Percentiles rank a stretch among this genome's conserved stretches.
Evolutionary conservation across 2,113 vertebrate genomes (phyloP).

Genomic region (Psilopogon haemacephalus): DNA sequence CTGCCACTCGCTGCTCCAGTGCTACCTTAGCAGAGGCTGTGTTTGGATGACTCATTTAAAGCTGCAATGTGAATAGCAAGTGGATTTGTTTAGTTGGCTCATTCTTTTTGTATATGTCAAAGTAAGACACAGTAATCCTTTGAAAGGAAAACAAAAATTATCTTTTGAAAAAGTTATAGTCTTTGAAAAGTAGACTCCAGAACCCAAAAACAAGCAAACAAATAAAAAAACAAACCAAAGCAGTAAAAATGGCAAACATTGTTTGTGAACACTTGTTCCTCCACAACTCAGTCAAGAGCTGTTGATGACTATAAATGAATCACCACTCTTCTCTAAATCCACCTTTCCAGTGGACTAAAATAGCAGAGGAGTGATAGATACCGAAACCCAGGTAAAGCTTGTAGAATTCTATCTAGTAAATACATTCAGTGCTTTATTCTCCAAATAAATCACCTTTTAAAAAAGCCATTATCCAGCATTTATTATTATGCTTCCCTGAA

Average conservation of each 20-base stretch:
- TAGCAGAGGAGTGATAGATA: background rate
- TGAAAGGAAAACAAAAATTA: background rate
- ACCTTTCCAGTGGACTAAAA: background rate
- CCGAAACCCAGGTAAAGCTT: background rate
- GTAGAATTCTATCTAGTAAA: background rate
- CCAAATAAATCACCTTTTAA: background rate
- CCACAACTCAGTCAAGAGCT: background rate
- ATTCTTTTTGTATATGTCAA: background rate
- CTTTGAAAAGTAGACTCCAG: background rate
- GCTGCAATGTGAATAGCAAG: background rate
- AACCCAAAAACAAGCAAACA: background rate
- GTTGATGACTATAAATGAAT: background rate
- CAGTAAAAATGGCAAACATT: background rate
- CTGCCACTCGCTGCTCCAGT: accelerated
- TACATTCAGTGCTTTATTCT: background rate
- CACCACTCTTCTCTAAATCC: background rate
- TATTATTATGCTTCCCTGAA: background rate
- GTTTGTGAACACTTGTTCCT: background rate
- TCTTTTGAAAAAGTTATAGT: background rate
- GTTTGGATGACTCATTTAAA: background rate
- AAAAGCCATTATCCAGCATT: background rate
- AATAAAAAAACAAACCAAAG: background rate
- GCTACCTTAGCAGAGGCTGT: background rate
- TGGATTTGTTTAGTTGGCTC: background rate
- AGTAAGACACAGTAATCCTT: background rate